Evolutionary conservation across 2,888 invertebrate genomes (phyloP).

Genomic region (Parasteatoda lunata): DNA sequence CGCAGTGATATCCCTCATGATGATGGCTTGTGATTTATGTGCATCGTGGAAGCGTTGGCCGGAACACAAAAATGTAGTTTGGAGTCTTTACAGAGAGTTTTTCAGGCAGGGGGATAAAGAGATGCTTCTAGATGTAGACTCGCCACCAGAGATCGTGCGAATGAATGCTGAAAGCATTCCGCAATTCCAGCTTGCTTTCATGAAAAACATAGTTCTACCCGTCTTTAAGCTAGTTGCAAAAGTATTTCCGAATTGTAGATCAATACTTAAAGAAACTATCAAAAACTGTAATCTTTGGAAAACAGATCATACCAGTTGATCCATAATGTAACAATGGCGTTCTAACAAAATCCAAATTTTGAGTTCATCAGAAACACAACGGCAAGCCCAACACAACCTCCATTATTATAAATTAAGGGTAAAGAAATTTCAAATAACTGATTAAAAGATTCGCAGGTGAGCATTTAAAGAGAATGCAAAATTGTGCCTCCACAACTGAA

Average conservation of each 20-base stretch:
- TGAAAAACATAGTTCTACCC: constrained; percentile 17
- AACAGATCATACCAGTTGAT: neutral
- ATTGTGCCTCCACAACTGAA: too few relatives aligned
- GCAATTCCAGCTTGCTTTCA: constrained; percentile 34
- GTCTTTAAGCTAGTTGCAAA: constrained; percentile 18
- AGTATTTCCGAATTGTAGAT: constrained; percentile 17
- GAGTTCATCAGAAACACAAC: too few relatives aligned
- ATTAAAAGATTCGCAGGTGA: too few relatives aligned
- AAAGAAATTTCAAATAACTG: too few relatives aligned
- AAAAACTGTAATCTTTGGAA: constrained; percentile 34
- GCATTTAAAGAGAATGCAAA: too few relatives aligned
- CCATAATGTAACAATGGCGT: too few relatives aligned
- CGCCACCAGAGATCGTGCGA: constrained; percentile 21
- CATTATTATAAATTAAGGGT: too few relatives aligned
- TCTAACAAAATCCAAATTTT: too few relatives aligned
- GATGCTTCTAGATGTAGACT: constrained; percentile 13
- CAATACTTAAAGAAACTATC: neutral
- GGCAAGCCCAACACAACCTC: too few relatives aligned
- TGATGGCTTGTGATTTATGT: constrained; percentile 58
- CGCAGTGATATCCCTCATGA: constrained; percentile 34
- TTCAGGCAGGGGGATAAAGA: constrained; percentile 57
- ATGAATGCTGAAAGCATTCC: constrained; percentile 48
- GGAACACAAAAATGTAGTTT: constrained; percentile 45
- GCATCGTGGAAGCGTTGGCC: constrained; percentile 48
- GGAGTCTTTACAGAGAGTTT: constrained; percentile 50